Evolutionary conservation across 2,797 vertebrate species (phyloP).

Genomic region (Eulemur mongoz): DNA sequence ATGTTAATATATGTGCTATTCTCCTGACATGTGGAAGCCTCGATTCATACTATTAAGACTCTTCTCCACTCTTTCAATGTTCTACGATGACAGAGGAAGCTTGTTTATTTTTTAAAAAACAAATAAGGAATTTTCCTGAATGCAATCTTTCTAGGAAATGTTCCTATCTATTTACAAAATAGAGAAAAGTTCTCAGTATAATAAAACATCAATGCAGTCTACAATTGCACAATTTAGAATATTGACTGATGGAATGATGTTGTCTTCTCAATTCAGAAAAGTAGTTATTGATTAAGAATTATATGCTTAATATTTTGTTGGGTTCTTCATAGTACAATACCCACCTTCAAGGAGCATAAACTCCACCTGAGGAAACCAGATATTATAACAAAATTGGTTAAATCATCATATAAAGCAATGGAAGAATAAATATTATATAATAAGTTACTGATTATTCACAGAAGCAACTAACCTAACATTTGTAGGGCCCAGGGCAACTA

Average conservation of each 20-base stretch:
- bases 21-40: constrained; percentile 59
- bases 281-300: background rate
- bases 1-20: constrained; percentile 67
- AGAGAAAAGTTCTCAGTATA: background rate
- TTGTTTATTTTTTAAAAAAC: constrained; percentile 10
- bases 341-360: background rate
- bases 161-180: background rate
- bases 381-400: background rate
- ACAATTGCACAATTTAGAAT: background rate
- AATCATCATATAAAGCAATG: background rate
- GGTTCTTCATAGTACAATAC: background rate
- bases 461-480: background rate
- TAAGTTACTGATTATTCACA: background rate
- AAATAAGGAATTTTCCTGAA: constrained; percentile 2
- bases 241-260: background rate
- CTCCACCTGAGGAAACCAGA: background rate
- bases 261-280: background rate
- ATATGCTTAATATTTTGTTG: background rate
- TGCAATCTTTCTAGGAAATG: background rate
- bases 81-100: background rate
- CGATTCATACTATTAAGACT: constrained; percentile 67
- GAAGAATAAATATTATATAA: background rate
- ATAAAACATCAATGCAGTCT: background rate
- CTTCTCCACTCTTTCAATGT: background rate
- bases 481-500: background rate